Evolutionary conservation across 2,113 vertebrate species (phyloP).

Genomic region (Menura novaehollandiae): DNA sequence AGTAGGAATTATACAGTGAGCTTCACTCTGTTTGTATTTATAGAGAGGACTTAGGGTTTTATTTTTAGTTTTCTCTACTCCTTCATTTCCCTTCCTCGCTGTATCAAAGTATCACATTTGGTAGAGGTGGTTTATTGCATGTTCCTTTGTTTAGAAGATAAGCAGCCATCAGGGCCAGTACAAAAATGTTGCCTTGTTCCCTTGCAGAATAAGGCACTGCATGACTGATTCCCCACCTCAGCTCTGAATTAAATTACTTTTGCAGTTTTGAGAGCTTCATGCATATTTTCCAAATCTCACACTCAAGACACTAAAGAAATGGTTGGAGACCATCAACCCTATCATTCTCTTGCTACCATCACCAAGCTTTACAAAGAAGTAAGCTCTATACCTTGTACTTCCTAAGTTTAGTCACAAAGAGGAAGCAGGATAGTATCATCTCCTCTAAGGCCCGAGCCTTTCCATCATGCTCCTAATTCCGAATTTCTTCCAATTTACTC

Average conservation of each 20-base stretch:
- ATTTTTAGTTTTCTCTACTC: neutral
- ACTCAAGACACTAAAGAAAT: neutral
- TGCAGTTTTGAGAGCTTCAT: neutral
- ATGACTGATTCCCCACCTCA: neutral
- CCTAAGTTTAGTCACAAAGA: neutral
- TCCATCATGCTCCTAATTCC: neutral
- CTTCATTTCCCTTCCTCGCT: neutral
- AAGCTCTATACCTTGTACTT: too few relatives aligned
- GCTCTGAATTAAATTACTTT: neutral
- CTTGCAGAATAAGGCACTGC: neutral
- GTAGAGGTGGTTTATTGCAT: neutral
- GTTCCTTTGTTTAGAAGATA: rapidly evolving
- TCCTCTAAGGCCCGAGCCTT: neutral
- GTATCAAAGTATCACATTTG: neutral
- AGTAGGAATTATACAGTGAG: neutral
- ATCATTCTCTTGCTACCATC: rapidly evolving
- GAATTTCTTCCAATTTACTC: neutral
- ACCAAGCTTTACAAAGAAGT: neutral
- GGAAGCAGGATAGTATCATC: neutral
- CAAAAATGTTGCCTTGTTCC: rapidly evolving
- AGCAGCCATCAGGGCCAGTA: neutral
- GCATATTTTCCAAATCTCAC: neutral
- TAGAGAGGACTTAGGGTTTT: neutral
- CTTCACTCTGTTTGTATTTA: neutral
- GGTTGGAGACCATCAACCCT: neutral